phyloP scores from a whole-genome alignment of 2,797 vertebrate species.

The Dendrocincla fuliginosa region DNA sequence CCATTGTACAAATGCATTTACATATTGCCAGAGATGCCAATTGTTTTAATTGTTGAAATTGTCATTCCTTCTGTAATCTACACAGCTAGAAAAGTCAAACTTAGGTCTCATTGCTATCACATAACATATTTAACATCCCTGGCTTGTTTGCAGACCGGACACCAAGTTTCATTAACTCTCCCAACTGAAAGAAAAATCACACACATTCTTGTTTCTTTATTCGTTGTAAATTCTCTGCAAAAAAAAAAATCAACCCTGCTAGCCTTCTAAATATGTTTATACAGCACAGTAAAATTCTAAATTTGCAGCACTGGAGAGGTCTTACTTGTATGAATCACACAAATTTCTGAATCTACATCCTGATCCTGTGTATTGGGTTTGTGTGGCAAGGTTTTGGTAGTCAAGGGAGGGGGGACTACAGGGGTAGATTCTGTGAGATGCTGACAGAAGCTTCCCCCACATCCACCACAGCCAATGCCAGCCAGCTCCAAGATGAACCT shows the following conservation, averaged over 20 bases:
- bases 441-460: not conserved
- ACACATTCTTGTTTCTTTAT: not conserved
- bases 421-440: not conserved
- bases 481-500: not conserved
- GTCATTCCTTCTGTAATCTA: not conserved
- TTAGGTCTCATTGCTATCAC: not conserved
- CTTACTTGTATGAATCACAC: not conserved
- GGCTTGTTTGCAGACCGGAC: not conserved
- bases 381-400: not conserved
- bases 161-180: not conserved
- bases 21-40: not conserved
- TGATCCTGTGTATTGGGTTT: not conserved
- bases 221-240: not conserved
- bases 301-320: not conserved
- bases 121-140: not conserved
- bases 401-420: not conserved
- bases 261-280: not conserved
- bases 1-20: not conserved
- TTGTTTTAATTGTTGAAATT: not conserved
- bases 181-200: not conserved
- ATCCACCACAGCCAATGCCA: accelerated
- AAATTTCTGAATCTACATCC: not conserved
- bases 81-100: not conserved
- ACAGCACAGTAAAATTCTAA: not conserved
- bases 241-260: not conserved